Conservation (phyloP, 2,797 vertebrate species). For the Mus spretus region DNA sequence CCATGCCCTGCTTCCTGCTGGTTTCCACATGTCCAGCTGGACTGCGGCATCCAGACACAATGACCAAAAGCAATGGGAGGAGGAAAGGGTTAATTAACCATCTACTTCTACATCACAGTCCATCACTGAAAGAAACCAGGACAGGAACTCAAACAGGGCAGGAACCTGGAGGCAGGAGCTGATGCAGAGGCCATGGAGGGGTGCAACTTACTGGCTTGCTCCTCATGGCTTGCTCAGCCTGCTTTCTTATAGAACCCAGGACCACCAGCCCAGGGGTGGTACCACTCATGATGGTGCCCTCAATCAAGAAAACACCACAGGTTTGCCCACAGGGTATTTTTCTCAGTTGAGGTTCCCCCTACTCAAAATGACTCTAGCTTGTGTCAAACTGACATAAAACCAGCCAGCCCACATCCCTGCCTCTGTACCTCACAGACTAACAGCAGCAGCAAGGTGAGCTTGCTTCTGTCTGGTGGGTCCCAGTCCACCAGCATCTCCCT, state of each 20-base stretch:
- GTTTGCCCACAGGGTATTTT: not conserved
- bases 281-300: not conserved
- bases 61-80: not conserved
- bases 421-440: not conserved
- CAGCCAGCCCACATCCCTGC: not conserved
- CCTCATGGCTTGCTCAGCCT: not conserved
- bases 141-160: not conserved
- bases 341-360: not conserved
- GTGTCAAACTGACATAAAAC: not conserved
- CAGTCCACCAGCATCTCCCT: not conserved
- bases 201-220: not conserved
- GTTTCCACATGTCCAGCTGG: not conserved
- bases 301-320: not conserved
- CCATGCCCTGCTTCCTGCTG: not conserved
- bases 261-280: not conserved
- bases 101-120: not conserved
- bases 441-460: not conserved
- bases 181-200: not conserved
- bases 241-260: not conserved
- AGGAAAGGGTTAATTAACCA: not conserved
- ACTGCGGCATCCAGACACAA: not conserved
- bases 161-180: not conserved
- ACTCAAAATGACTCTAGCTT: not conserved
- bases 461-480: not conserved
- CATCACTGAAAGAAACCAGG: not conserved